These are phyloP conservation scores for Xestia rhomboidea DNA, from an alignment of 2,888 invertebrate species.

Conservation along the genomic window DNA sequence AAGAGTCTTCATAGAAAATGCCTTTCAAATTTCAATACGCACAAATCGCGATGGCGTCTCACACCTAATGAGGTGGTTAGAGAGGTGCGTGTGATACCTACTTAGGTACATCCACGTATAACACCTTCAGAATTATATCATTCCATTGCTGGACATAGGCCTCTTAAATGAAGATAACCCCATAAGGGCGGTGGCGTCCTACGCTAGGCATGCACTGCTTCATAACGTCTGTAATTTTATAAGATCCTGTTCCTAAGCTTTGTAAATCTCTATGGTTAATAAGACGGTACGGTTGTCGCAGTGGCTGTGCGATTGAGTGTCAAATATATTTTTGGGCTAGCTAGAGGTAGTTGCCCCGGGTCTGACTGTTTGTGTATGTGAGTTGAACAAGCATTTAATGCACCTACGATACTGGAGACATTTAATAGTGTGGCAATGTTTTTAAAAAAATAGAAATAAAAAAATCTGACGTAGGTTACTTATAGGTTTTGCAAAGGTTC, in stretches of 20 bases:
- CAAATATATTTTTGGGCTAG: background rate
- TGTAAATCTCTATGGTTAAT: background rate
- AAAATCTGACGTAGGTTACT: no score
- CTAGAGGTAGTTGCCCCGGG: background rate
- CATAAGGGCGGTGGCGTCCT: no score
- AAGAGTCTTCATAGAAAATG: background rate
- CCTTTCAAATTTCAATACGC: background rate
- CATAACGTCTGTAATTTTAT: background rate
- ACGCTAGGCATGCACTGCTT: no score
- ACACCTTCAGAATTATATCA: no score
- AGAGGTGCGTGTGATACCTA: no score
- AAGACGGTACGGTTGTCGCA: no score
- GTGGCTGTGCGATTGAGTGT: no score
- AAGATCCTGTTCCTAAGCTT: background rate
- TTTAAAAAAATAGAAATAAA: no score
- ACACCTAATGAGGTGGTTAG: background rate
- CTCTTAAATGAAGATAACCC: no score
- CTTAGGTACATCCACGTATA: no score
- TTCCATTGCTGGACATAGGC: no score
- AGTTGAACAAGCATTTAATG: background rate
- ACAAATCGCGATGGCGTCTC: background rate
- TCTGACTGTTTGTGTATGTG: background rate
- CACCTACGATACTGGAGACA: background rate
- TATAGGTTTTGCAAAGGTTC: background rate
- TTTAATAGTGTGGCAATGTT: no score